These are phyloP conservation scores for Acanthornis magna DNA, from an alignment of 2,797 vertebrate species.

Conservation along the genomic window DNA sequence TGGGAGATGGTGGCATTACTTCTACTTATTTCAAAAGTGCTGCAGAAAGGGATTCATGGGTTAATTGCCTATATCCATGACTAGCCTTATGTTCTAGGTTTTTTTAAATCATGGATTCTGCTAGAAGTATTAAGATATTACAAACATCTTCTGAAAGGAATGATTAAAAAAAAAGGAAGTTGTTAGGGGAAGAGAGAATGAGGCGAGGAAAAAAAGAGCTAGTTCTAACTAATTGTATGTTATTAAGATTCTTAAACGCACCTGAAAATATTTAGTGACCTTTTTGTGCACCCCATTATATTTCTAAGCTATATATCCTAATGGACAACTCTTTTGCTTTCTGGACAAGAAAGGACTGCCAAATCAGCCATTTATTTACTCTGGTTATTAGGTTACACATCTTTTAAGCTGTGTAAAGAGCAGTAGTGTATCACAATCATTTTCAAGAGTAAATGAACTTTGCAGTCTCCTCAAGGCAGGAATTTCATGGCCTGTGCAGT, in stretches of 20 bases:
- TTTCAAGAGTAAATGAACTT: neutral
- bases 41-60: neutral
- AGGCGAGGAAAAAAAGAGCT: neutral
- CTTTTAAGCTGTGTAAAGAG: neutral
- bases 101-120: constrained; percentile 20
- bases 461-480: neutral
- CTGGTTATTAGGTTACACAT: neutral
- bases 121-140: neutral
- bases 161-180: constrained; percentile 4
- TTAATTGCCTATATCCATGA: neutral
- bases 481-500: neutral
- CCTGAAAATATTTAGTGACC: neutral
- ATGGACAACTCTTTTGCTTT: neutral
- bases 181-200: neutral
- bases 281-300: neutral
- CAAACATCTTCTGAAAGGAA: neutral
- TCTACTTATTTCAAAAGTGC: neutral
- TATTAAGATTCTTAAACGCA: neutral
- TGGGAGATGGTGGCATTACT: neutral
- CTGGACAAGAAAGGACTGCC: neutral
- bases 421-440: neutral
- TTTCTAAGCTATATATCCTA: neutral
- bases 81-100: neutral
- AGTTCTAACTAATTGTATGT: neutral
- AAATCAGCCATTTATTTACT: neutral